Conservation (phyloP, 2,888 invertebrate genomes). For the Automeris io region DNA sequence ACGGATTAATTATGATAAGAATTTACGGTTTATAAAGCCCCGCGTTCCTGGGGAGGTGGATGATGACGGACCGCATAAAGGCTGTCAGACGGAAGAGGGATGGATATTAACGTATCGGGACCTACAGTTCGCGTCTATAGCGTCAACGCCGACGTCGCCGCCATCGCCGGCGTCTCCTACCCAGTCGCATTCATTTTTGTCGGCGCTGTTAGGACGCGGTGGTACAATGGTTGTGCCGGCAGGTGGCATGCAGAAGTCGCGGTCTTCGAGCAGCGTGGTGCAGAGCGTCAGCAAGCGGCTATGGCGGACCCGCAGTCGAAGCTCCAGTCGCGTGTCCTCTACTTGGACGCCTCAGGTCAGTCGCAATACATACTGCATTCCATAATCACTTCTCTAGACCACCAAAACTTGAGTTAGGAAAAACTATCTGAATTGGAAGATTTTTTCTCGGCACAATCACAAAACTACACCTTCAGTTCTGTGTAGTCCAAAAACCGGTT, state of each 20-base stretch:
- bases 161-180: slow-evolving; percentile 70
- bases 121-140: slow-evolving; percentile 49
- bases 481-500: too few relatives aligned
- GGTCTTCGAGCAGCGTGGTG: slow-evolving; percentile 91
- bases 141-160: slow-evolving; percentile 69
- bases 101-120: slow-evolving; percentile 80
- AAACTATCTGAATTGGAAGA: too few relatives aligned
- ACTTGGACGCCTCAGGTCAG: slow-evolving; percentile 93
- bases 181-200: slow-evolving; percentile 64
- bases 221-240: slow-evolving; percentile 56
- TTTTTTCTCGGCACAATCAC: too few relatives aligned
- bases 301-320: slow-evolving; percentile 90
- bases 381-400: too few relatives aligned
- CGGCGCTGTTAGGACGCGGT: slow-evolving; percentile 53
- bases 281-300: slow-evolving; percentile 91
- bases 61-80: slow-evolving; percentile 85
- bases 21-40: slow-evolving; percentile 88
- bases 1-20: slow-evolving; percentile 91
- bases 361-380: slow-evolving; percentile 39
- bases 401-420: too few relatives aligned
- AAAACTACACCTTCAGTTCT: too few relatives aligned
- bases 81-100: slow-evolving; percentile 86
- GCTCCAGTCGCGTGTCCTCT: slow-evolving; percentile 81
- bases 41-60: slow-evolving; percentile 86
- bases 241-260: slow-evolving; percentile 93